Evolutionary conservation across 2,797 vertebrate genomes (phyloP).

Genomic region (Acipenser oxyrinchus): DNA sequence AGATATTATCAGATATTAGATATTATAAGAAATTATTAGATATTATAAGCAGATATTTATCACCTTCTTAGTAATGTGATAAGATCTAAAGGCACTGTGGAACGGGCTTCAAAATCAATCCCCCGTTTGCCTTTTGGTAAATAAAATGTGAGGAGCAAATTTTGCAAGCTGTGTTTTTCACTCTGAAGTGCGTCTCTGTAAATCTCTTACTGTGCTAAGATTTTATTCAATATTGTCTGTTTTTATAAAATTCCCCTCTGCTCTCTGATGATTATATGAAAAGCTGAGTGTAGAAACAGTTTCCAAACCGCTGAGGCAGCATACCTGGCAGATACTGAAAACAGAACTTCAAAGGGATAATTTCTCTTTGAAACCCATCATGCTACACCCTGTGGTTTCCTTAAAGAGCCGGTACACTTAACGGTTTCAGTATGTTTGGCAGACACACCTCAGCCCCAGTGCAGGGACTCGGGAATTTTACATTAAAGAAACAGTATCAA

Average conservation of each 20-base stretch:
- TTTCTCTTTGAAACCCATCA: conserved; percentile 76
- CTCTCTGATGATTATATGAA: conserved; percentile 11
- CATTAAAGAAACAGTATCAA: conserved; percentile 51
- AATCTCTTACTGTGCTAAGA: background rate
- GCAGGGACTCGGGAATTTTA: conserved; percentile 48
- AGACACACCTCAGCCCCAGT: conserved; percentile 43
- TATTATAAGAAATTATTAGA: too few species aligned
- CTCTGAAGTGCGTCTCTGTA: too few species aligned
- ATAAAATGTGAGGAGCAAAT: too few species aligned
- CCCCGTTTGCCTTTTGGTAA: too few species aligned
- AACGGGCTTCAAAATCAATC: too few species aligned
- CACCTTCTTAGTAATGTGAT: too few species aligned
- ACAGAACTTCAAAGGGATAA: conserved; percentile 78
- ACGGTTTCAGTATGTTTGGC: conserved; percentile 89
- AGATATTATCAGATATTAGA: too few species aligned
- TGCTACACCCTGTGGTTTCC: conserved; percentile 73
- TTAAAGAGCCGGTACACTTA: conserved; percentile 71
- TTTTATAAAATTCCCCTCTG: conserved; percentile 6
- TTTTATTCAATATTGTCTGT: background rate
- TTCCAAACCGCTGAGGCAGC: conserved; percentile 68
- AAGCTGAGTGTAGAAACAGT: conserved; percentile 18
- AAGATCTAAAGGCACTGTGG: too few species aligned
- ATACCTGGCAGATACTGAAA: conserved; percentile 83
- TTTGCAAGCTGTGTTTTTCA: too few species aligned
- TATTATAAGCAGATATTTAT: too few species aligned